Evolutionary conservation across 2,888 invertebrate species (phyloP), one percentile per base, ranked within the genome.

Genomic region (Eilema depressum): DNA sequence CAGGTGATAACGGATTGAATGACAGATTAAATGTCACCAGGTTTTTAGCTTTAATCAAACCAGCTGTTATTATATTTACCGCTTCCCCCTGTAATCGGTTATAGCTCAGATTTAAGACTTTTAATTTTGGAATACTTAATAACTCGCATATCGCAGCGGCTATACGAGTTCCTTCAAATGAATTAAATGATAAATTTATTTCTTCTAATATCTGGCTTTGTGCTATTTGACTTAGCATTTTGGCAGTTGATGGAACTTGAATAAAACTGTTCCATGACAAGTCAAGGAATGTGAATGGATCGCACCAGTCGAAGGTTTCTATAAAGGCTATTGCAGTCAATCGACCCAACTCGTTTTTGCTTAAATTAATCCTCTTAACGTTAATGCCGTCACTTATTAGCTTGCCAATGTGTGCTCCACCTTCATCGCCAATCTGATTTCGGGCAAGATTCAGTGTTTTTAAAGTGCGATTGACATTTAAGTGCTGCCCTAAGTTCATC

Each of bases 221-320:
- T 17, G 85, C 71, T 56, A 89, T 64, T 20, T 71, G 65, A 0
- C 85, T 73, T 5, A 90, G 77, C 82, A 90, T 76, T 76, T 83
- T 86, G 0, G 72, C 70, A 10, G 75, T 77, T 14, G 85, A 74
- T 1, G 83, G 78, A 25, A 72, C 57, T 59, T 85, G 78, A 68
- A 75, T 80, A 4, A 89, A 84, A 47, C 78, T 81, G 70, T 91
- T 91, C 82, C 83, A 82, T 2, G 90, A 90, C 33, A 90, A 77
- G 73, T 91, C 83, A 20, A 90, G 67, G 70, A 85, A 79, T 14
- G 85, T 88, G 3, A 90, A 70, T 59, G 64, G 79, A 66, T 89
- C 85, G 4, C 75, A 76, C 64, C 71, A 81, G 47, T 82, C 83
- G 7, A 87, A 79, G 26, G 83, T 84, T 65, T 87, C 85, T 10